Evolutionary conservation across 1,140 invertebrate genomes (phyloP).

Genomic region (Heliconius nattereri): DNA sequence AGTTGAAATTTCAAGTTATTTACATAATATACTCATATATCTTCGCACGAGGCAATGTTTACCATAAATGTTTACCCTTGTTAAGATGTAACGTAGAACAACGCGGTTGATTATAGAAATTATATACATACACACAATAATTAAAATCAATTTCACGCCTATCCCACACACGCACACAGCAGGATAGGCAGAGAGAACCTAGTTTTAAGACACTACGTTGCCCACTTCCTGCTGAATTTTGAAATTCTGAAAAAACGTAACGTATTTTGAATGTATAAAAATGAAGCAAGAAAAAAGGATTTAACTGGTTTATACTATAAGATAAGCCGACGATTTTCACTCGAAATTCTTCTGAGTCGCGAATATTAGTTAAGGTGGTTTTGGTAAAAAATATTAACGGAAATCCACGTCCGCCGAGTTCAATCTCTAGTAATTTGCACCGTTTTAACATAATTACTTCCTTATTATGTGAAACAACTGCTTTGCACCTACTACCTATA

Average conservation of each 20-base stretch:
- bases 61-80: neutral
- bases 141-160: too few relatives aligned
- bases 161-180: too few relatives aligned
- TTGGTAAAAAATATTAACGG: neutral
- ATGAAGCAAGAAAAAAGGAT: too few relatives aligned
- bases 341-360: too few relatives aligned
- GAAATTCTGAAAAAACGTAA: too few relatives aligned
- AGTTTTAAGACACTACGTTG: too few relatives aligned
- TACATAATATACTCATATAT: neutral
- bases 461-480: neutral
- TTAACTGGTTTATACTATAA: too few relatives aligned
- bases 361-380: too few relatives aligned
- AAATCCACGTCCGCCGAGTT: neutral
- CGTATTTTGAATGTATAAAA: too few relatives aligned
- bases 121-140: neutral
- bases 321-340: too few relatives aligned
- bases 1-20: neutral
- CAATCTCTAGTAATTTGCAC: neutral
- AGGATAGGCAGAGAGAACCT: too few relatives aligned
- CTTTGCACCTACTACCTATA: neutral
- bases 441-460: neutral
- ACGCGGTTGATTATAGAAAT: neutral
- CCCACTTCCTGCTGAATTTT: too few relatives aligned
- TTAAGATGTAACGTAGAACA: neutral
- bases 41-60: conserved; percentile 2